These are phyloP conservation scores for Brachycybe producta DNA, from an alignment of 2,888 invertebrate species.

Conservation along the genomic window DNA sequence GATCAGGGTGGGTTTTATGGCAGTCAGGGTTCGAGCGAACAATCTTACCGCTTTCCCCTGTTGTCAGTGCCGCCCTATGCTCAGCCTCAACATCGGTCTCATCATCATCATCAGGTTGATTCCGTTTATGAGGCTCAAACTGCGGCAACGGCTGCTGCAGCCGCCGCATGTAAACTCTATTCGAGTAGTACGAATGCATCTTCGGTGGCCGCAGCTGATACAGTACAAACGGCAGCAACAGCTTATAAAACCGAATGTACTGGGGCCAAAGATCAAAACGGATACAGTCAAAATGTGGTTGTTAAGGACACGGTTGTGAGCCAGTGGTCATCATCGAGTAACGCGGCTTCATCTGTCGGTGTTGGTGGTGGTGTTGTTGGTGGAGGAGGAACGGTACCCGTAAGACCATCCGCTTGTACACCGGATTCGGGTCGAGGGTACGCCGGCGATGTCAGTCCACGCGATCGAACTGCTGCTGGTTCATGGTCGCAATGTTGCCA, in stretches of 20 bases:
- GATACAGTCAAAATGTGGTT: slow-evolving; percentile 23
- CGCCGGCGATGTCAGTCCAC: slow-evolving; percentile 30
- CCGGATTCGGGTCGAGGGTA: slow-evolving; percentile 43
- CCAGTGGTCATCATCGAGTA: slow-evolving; percentile 55
- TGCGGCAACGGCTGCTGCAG: slow-evolving; percentile 46
- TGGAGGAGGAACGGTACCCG: slow-evolving; percentile 48
- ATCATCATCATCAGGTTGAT: slow-evolving; percentile 60
- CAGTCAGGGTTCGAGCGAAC: slow-evolving; percentile 64
- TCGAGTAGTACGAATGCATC: slow-evolving; percentile 38
- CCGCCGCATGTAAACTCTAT: slow-evolving; percentile 22
- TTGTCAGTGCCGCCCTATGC: slow-evolving; percentile 57
- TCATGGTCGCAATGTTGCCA: slow-evolving; percentile 31
- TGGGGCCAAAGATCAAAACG: slow-evolving; percentile 24
- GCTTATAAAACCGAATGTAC: slow-evolving; percentile 22
- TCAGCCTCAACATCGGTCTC: slow-evolving; percentile 36
- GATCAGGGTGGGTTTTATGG: slow-evolving; percentile 93
- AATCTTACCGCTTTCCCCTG: slow-evolving; percentile 66
- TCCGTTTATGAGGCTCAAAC: slow-evolving; percentile 70
- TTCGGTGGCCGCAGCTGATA: slow-evolving; percentile 35
- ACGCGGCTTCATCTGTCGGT: slow-evolving; percentile 44
- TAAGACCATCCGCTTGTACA: slow-evolving; percentile 76
- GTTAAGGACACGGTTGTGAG: slow-evolving; percentile 43
- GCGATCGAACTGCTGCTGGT: slow-evolving; percentile 32
- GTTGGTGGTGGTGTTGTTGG: slow-evolving; percentile 37
- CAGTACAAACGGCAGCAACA: slow-evolving; percentile 18